Percentiles rank a stretch among this genome's conserved stretches.
Conservation (phyloP, 2,888 invertebrate genomes). For the Malthinus flaveolus region DNA sequence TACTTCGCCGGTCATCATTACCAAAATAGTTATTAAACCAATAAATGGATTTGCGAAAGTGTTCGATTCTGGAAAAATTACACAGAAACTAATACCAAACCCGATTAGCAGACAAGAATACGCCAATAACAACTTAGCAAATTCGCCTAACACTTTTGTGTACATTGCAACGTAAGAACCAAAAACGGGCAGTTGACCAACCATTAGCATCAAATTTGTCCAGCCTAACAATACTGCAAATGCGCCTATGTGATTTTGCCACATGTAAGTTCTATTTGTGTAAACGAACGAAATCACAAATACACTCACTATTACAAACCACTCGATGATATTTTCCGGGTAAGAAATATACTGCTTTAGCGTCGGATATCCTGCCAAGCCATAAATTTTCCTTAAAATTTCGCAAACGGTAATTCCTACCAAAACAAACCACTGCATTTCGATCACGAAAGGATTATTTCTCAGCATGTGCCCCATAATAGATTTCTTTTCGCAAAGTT, state of each 20-base stretch:
- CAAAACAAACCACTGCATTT: slow-evolving; percentile 82
- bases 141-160: slow-evolving; percentile 84
- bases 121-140: slow-evolving; percentile 82
- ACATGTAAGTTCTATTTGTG: slow-evolving; percentile 74
- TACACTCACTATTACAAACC: slow-evolving; percentile 84
- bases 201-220: slow-evolving; percentile 90
- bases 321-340: slow-evolving; percentile 84
- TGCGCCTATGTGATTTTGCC: slow-evolving; percentile 87
- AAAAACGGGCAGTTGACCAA: slow-evolving; percentile 84
- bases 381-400: slow-evolving; percentile 78
- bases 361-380: slow-evolving; percentile 79
- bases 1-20: slow-evolving; percentile 89
- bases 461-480: slow-evolving; percentile 75
- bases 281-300: slow-evolving; percentile 82
- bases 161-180: slow-evolving; percentile 92
- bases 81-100: slow-evolving; percentile 86
- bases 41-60: slow-evolving; percentile 84
- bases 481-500: slow-evolving; percentile 77
- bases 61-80: slow-evolving; percentile 81
- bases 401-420: slow-evolving; percentile 79
- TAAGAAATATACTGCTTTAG: slow-evolving; percentile 82
- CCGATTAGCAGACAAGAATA: slow-evolving; percentile 84
- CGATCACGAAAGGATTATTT: slow-evolving; percentile 75
- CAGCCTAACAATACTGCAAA: slow-evolving; percentile 84
- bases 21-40: slow-evolving; percentile 81